Evolutionary conservation across 2,113 vertebrate genomes (phyloP).

Genomic region (Miniopterus natalensis): DNA sequence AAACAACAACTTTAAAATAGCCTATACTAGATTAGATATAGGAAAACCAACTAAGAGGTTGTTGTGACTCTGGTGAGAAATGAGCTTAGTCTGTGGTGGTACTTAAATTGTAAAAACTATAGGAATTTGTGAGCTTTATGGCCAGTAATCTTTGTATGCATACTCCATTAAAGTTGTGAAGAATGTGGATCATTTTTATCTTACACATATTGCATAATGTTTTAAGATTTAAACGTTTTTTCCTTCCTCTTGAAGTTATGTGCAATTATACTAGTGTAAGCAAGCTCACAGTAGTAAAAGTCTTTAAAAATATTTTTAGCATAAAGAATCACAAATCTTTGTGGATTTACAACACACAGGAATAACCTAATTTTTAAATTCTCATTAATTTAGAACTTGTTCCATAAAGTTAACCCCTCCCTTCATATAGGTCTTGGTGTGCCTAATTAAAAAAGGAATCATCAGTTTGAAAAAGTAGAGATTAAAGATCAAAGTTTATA

Average conservation of each 20-base stretch:
- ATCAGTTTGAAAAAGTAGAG: neutral
- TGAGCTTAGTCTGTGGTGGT: neutral
- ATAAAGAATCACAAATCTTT: neutral
- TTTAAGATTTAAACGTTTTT: neutral
- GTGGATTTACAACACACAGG: neutral
- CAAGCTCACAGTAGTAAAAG: neutral
- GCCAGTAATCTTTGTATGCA: neutral
- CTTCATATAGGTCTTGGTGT: neutral
- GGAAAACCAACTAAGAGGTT: neutral
- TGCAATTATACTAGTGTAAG: neutral
- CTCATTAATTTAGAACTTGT: neutral
- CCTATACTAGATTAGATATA: neutral
- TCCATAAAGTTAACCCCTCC: neutral
- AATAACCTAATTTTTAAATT: conserved; percentile 13
- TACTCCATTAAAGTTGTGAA: neutral
- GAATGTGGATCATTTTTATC: neutral
- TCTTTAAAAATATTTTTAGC: neutral
- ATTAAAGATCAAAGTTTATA: neutral
- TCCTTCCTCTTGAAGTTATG: neutral
- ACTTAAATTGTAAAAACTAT: neutral
- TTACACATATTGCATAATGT: neutral
- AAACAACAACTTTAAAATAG: neutral
- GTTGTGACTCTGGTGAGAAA: neutral
- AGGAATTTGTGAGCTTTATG: neutral
- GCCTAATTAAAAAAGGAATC: neutral